Evolutionary conservation across 92 coral and sea anemone genomes (phyloP), one percentile per base, ranked within the genome.

Genomic region (Anthopleura xanthogrammica): DNA sequence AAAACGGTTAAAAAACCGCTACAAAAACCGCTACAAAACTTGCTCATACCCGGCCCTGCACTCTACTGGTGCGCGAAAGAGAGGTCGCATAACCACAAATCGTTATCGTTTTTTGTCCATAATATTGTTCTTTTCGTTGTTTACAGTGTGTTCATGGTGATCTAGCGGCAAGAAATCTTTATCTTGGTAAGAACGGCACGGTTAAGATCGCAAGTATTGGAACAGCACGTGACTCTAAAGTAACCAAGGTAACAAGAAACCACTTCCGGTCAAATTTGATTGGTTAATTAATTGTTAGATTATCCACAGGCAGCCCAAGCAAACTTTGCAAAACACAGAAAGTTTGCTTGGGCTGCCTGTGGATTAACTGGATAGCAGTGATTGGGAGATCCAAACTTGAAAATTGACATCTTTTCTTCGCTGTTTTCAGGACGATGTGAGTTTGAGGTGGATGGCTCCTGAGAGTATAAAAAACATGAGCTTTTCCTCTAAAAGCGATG

Each of bases 161-260:
- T 54, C 82, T 93, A 41, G 90, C 97, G 4, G 92, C 97, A 20
- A 87, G 92, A 64, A 93, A 82, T 80, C 73, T 93, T 2, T 83
- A 85, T 72, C 89, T 93, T 39, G 90, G 94, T 24, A 88, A 87
- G 77, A 83, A 77, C 19, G 86, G 87, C 1, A 85, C 78, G n/a
- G 97, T 92, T 42, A 93, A 88, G 79, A 64, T 93, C 19, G 79
- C 89, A 19, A 93, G 91, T 83, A 93, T 93, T 55, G 92, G 92
- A 12, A 81, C 89, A 77, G 83, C 89, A 77, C 83, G 85, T 66
- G 92, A 80, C 60, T 76, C 48, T 19, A 58, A 64, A 55, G 86
- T 87, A 36, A 76, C 83, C 76, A 80, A 62, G 83, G 83, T 80
- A 80, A 42, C 80, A 12, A 3, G 12, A 64, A 62, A 5, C 12